Evolutionary conservation across 2,113 vertebrate genomes (phyloP).

Genomic region (Melanostigma gelatinosum): DNA sequence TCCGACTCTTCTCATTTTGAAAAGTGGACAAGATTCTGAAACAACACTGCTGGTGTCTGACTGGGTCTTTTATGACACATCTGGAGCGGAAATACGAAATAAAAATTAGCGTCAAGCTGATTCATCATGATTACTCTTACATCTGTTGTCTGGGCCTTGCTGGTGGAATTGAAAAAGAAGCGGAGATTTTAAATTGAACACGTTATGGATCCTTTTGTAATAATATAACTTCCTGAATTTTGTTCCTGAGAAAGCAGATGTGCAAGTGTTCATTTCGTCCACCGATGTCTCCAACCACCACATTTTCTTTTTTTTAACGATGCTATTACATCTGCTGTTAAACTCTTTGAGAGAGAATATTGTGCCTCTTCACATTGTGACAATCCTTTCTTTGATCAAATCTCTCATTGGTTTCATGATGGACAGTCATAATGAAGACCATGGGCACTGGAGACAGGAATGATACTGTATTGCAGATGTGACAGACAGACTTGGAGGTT

Average conservation of each 20-base stretch:
- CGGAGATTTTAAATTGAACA: neutral
- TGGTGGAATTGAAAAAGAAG: conserved; percentile 5
- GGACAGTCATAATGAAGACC: conserved; percentile 32
- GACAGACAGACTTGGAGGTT: conserved; percentile 24
- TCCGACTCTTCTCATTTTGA: neutral
- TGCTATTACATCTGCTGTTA: neutral
- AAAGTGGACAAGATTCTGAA: neutral
- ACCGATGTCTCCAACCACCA: neutral
- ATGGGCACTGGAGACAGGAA: conserved; percentile 29
- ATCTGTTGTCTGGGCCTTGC: conserved; percentile 10
- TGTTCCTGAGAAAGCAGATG: neutral
- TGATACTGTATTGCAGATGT: conserved; percentile 4
- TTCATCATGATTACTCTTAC: conserved; percentile 31
- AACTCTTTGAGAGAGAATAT: conserved; percentile 2
- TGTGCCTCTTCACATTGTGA: conserved; percentile 5
- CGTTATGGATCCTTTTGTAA: neutral
- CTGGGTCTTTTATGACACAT: neutral
- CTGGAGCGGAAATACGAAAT: neutral
- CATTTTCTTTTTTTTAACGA: neutral
- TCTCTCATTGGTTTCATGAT: conserved; percentile 14
- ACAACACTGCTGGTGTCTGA: neutral
- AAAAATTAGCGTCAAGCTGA: neutral
- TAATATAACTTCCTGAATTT: neutral
- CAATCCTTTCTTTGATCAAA: conserved; percentile 12
- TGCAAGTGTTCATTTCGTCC: neutral